Evolutionary conservation across 2,888 invertebrate species (phyloP), one percentile per base, ranked within the genome.

Genomic region (Pseudoips prasinana): DNA sequence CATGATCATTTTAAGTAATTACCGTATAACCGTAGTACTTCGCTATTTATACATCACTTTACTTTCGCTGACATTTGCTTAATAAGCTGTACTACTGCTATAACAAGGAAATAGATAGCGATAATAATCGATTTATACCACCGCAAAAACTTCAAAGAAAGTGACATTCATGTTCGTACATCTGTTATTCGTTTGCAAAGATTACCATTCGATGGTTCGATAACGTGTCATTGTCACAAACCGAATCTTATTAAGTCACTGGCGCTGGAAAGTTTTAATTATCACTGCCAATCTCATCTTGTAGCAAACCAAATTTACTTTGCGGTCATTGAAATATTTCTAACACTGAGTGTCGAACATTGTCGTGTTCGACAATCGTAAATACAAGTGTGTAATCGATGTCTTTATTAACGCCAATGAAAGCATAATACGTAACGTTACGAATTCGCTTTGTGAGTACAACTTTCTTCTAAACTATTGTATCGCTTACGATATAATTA

Each of bases 181-280:
- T 55, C 48, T 36, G 42, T 30, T 20, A 41, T 46, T 46, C 46
- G 36, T n/a, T n/a, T n/a, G 39, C 31, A 25, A 49, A 57, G 51
- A 51, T n/a, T n/a, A n/a, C 57, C 56, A 50, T 44, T 54, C 24
- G 37, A 38, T 27, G 8, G 10, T 50, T 39, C 54, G 58, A 69
- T 71, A 62, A 58, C 43, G 29, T 23, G 33, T 46, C 36, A 54
- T 54, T 54, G 46, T 50, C 33, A 41, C 50, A 24, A 30, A 33
- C 47, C 59, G 60, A 60, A 61, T 65, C 68, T 68, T 70, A 72
- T 64, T 63, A 60, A 65, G 58, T 20, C 49, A 48, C 28, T 30
- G 37, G 31, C 39, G 46, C 57, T 71, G 49, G 76, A 76, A 83
- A 79, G 78, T 80, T 80, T 77, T 81, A 81, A 82, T 83, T 76